Base-by-base conservation (phyloP, 1,140 invertebrate genomes). In the Bombus pyrosoma region DNA sequence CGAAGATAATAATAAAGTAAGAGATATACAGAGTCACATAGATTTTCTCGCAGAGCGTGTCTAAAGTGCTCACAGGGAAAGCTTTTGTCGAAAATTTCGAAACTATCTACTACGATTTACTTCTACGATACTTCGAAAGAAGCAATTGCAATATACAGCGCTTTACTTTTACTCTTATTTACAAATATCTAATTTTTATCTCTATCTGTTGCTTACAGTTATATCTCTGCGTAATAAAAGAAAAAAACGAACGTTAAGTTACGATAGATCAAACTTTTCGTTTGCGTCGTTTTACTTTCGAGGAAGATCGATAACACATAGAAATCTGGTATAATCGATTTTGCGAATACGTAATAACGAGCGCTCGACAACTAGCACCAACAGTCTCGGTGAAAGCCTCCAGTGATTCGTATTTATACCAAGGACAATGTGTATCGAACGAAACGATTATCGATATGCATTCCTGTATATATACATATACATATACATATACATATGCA, bases 391-490 rank as follows among this genome's bases (percentile, higher is more conserved):
- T 62, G 28, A 34, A 53, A 53, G 62, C 32, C 32, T 57, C 43
- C 66, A 43, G 39, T 62, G 39, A 76, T 53, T 53, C 74, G 28
- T 64, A 68, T 79, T 72, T 34, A 13, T 79, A 64, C 64, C 53
- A 71, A 84, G 25, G 25, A 43, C 12, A 57, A 18, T 78, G 39
- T 59, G 34, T 71, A 71, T 39, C 34, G 28, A 57, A 59, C 10
- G n/a, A 69, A 71, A 72, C 15, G 37, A 69, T 18, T 47, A 37
- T 69, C n/a, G 34, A 78, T n/a, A 69, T 34, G 32, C 25, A 37
- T 85, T 37, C 43, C 4, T 73, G 76, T 85, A 66, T 25, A 80
- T 80, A 72, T 80, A 85, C 66, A 71, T 79, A 47, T 80, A 85
- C 32, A 28, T 37, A 66, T 82, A 34, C 28, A 74, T 82, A 73